phyloP scores from a whole-genome alignment of 1,140 invertebrate species.

The Temnothorax longispinosus region DNA sequence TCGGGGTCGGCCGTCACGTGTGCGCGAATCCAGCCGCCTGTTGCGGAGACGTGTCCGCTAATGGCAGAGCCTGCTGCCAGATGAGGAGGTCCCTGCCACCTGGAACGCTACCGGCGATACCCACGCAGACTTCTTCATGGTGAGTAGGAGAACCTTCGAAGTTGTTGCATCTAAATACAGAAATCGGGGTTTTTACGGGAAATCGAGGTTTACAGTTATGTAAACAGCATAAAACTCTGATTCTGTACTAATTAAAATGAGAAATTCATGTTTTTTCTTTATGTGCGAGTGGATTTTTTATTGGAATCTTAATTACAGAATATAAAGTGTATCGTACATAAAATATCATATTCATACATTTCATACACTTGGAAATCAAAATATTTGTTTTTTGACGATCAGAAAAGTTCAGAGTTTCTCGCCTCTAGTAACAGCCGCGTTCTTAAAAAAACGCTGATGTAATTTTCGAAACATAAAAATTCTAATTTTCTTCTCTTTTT shows the following conservation, averaged over 20 bases:
- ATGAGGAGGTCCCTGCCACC: constrained; percentile 84
- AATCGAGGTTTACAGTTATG: background rate
- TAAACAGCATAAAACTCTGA: background rate
- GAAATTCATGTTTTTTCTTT: background rate
- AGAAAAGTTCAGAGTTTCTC: background rate
- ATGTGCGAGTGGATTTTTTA: background rate
- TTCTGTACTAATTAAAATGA: background rate
- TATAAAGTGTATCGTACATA: background rate
- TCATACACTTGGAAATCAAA: background rate
- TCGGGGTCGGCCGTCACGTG: constrained; percentile 85
- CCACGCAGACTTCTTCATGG: constrained; percentile 87
- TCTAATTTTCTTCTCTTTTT: background rate
- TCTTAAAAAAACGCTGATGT: background rate
- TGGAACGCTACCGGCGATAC: constrained; percentile 86
- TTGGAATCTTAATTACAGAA: background rate
- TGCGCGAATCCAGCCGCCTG: constrained; percentile 87
- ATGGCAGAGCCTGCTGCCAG: constrained; percentile 79
- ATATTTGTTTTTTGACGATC: background rate
- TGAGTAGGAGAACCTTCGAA: constrained; percentile 82
- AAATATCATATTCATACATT: background rate
- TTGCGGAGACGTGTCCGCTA: constrained; percentile 76
- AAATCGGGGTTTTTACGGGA: background rate
- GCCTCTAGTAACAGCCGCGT: background rate
- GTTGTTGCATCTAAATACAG: background rate
- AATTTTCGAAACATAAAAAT: background rate